phyloP scores from a whole-genome alignment of 2,113 vertebrate species.

The Xenotilapia caudafasciata region DNA sequence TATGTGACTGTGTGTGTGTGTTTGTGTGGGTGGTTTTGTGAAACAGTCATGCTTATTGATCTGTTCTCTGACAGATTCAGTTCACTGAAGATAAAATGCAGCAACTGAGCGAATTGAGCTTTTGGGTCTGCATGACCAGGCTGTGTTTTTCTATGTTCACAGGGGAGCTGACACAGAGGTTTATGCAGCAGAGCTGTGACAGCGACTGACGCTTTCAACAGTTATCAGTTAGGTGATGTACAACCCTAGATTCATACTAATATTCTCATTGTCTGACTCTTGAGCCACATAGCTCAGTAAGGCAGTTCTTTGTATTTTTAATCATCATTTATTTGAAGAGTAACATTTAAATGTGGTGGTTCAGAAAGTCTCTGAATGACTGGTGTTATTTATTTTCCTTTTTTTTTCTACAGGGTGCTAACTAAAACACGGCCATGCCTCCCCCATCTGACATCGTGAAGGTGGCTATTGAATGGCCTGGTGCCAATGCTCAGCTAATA shows the following conservation, averaged over 20 bases:
- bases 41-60: slow-evolving; percentile 20
- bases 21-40: neutral
- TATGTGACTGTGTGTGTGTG: neutral
- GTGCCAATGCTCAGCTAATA: slow-evolving; percentile 93
- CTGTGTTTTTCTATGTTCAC: slow-evolving; percentile 39
- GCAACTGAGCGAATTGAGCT: neutral
- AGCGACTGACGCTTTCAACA: slow-evolving; percentile 25
- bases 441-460: slow-evolving; percentile 95
- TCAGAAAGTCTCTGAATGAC: neutral
- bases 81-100: slow-evolving; percentile 4
- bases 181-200: slow-evolving; percentile 25
- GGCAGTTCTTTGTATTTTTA: neutral
- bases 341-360: neutral
- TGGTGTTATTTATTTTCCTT: neutral
- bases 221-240: slow-evolving; percentile 40
- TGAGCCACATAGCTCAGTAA: neutral
- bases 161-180: slow-evolving; percentile 45
- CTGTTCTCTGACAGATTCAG: slow-evolving; percentile 21
- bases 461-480: slow-evolving; percentile 97
- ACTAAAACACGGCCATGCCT: slow-evolving; percentile 74
- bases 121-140: neutral
- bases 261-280: neutral
- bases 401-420: slow-evolving; percentile 2
- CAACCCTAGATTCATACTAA: neutral
- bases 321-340: neutral